Base-by-base conservation (phyloP, 1,140 invertebrate species). In the Megalopta genalis region DNA sequence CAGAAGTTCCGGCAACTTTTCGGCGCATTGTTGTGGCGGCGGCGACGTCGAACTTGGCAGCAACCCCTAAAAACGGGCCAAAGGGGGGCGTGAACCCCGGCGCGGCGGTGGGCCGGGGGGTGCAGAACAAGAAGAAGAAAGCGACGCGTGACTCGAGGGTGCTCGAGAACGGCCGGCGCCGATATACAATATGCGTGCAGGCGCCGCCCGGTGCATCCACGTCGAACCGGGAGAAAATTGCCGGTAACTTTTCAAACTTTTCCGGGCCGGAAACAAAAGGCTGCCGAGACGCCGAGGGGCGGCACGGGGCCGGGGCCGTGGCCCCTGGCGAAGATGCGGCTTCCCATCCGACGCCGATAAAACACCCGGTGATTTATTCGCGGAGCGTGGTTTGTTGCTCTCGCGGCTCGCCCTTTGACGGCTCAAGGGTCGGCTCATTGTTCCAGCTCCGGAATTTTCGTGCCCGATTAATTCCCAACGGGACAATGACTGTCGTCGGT, bases 21-120 rank as follows among this genome's bases (percentile, higher is more conserved):
- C 25, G 78, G 69, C 77, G 87, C 85, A 88, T 88, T 88, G 88
- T 87, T 89, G 88, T 88, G 87, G 88, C 78, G 80, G 77, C 67
- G 68, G 39, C 77, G 76, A 87, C 80, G 86, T 80, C 84, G 78
- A 88, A 87, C 84, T 88, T 88, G 87, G 85, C 85, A 87, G 77
- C 79, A 73, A 78, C 65, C 80, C 62, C 70, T 32, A 69, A 80
- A 74, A 77, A 72, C 60, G 75, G 69, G 72, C 52, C 18, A 18
- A 18, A 8, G n/a, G 25, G 27, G 64, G 63, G 32, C 25, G 39
- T 39, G 32, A 39, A 49, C 32, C 46, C 46, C 16, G 57, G 1
- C 16, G n/a, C n/a, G n/a, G n/a, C n/a, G n/a, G n/a, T n/a, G n/a
- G n/a, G n/a, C n/a, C n/a, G n/a, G n/a, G n/a, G n/a, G n/a, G n/a